These are phyloP conservation scores for Philereme transversata DNA, from an alignment of 2,888 invertebrate species.

Conservation along the genomic window DNA sequence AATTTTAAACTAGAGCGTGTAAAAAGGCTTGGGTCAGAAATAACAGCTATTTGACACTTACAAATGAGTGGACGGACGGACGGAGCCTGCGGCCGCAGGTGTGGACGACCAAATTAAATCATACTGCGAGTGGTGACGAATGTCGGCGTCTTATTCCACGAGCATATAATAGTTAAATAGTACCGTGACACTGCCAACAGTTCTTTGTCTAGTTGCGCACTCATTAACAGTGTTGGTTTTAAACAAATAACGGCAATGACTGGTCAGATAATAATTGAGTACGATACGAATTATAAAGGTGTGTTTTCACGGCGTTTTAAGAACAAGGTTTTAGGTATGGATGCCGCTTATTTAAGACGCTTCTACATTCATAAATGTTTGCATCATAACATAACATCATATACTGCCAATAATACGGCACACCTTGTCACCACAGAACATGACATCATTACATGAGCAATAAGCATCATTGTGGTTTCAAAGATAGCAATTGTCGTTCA, in stretches of 20 bases:
- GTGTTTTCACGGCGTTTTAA: not conserved
- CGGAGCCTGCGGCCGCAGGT: conserved; percentile 50
- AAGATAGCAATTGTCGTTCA: not conserved
- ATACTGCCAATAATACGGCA: conserved; percentile 6
- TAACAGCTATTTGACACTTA: conserved; percentile 53
- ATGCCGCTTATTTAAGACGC: conserved; percentile 6
- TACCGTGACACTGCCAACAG: conserved; percentile 34
- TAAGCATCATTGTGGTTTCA: conserved; percentile 5
- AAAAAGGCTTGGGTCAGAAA: conserved; percentile 46
- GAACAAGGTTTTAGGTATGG: not conserved
- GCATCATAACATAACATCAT: conserved; percentile 15
- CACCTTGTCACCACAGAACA: conserved; percentile 21
- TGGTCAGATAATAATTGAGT: not conserved
- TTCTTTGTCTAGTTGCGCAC: conserved; percentile 39
- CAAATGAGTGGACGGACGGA: conserved; percentile 52
- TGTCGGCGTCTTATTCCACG: conserved; percentile 28
- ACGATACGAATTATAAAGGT: not conserved
- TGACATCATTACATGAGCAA: conserved; percentile 14
- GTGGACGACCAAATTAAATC: conserved; percentile 39
- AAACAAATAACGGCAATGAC: conserved; percentile 9
- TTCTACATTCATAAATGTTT: conserved; percentile 17
- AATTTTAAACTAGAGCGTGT: conserved; percentile 21
- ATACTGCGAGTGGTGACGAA: conserved; percentile 42
- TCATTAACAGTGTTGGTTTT: conserved; percentile 20
- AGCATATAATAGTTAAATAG: conserved; percentile 35